Evolutionary conservation across 1,140 invertebrate species (phyloP).

Genomic region (Drosophila gunungcola): DNA sequence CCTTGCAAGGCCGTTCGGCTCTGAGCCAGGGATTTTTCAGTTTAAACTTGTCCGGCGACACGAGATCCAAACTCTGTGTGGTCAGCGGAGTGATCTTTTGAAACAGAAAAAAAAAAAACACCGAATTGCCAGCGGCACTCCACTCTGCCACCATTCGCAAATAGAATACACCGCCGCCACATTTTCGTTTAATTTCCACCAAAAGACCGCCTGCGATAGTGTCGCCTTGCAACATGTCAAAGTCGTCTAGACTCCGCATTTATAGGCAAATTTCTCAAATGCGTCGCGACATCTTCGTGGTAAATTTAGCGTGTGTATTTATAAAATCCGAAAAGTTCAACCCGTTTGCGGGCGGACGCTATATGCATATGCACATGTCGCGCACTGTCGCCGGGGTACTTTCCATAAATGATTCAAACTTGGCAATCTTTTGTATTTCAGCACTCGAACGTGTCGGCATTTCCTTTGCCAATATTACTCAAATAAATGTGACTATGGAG

Average conservation of each 20-base stretch:
- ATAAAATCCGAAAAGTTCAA: conserved; percentile 66
- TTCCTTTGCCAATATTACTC: conserved; percentile 29
- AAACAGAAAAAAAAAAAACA: conserved; percentile 3
- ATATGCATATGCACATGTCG: conserved; percentile 37
- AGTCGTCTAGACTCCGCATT: conserved; percentile 66
- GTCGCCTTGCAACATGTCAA: conserved; percentile 59
- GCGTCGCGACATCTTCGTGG: conserved; percentile 69
- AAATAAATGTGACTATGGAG: conserved; percentile 3
- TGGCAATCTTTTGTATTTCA: conserved; percentile 42
- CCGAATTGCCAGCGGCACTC: conserved; percentile 8
- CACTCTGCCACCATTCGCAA: conserved; percentile 32
- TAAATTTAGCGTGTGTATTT: conserved; percentile 73
- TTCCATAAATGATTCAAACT: conserved; percentile 39
- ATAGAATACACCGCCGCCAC: conserved; percentile 49
- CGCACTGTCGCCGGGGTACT: conserved; percentile 21
- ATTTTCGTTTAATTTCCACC: conserved; percentile 31
- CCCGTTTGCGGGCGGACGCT: conserved; percentile 26
- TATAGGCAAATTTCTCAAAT: conserved; percentile 63
- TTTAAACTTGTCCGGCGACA: conserved; percentile 45
- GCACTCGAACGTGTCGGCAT: conserved; percentile 35
- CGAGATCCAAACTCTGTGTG: conserved; percentile 15
- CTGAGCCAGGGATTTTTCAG: conserved; percentile 49
- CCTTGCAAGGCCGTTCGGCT: conserved; percentile 77
- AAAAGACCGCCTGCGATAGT: conserved; percentile 34
- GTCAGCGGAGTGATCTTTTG: conserved; percentile 41